Percentiles rank a stretch among this genome's conserved stretches.
Evolutionary conservation across 1,140 invertebrate genomes (phyloP).

Genomic region (Propsilocerus akamusi): DNA sequence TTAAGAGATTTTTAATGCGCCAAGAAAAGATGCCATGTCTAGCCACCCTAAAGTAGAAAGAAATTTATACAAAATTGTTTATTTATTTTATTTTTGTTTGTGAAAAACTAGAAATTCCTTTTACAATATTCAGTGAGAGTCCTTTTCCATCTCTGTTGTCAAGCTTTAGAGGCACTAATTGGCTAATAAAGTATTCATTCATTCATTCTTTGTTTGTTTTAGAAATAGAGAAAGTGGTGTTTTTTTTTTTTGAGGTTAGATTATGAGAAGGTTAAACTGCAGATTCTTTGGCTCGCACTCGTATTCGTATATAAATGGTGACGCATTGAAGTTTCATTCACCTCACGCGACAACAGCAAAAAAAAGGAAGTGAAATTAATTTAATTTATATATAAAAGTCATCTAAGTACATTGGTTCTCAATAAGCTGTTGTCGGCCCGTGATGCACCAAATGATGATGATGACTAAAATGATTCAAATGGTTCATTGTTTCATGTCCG

Average conservation of each 20-base stretch:
- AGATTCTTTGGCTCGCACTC: background rate
- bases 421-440: slow-evolving; percentile 32
- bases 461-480: slow-evolving; percentile 31
- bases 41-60: too few species aligned
- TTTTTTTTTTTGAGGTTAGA: background rate
- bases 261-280: too few species aligned
- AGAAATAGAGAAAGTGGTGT: too few species aligned
- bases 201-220: background rate
- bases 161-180: background rate
- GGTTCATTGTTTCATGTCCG: slow-evolving; percentile 43
- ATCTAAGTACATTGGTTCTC: slow-evolving; percentile 10
- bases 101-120: too few species aligned
- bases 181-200: background rate
- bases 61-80: too few species aligned
- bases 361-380: background rate
- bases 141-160: too few species aligned
- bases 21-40: too few species aligned
- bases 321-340: background rate
- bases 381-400: background rate
- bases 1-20: too few species aligned
- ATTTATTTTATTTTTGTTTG: too few species aligned
- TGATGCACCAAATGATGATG: slow-evolving; percentile 29
- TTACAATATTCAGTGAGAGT: too few species aligned
- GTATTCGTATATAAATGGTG: background rate
- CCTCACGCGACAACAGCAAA: background rate